A percentile compares a stretch with the other conserved stretches of the same genome.
These are phyloP conservation scores for Rutilus rutilus DNA, from an alignment of 2,113 vertebrate genomes.

Conservation along the genomic window DNA sequence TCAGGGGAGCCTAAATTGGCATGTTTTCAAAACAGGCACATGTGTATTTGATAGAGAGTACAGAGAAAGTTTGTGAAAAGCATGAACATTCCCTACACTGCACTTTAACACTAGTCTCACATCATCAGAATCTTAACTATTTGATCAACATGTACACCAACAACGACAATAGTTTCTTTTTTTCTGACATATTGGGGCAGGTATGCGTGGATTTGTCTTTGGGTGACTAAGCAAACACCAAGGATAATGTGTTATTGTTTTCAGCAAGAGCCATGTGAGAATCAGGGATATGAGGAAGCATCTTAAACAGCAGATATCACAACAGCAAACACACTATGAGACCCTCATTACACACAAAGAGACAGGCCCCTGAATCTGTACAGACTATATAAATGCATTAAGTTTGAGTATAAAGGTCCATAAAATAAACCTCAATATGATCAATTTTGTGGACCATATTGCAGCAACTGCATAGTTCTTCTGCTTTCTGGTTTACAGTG, in stretches of 20 bases:
- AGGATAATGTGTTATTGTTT: background rate
- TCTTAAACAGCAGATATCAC: background rate
- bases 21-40: slow-evolving; percentile 37
- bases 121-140: background rate
- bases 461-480: background rate
- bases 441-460: background rate
- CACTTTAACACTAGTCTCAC: background rate
- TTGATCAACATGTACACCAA: background rate
- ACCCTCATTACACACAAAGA: background rate
- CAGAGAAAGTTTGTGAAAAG: background rate
- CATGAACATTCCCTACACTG: background rate
- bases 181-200: background rate
- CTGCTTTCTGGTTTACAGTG: background rate
- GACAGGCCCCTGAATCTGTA: background rate
- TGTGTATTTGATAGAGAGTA: background rate
- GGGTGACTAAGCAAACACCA: background rate
- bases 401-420: background rate
- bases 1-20: slow-evolving; percentile 14
- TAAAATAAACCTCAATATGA: background rate
- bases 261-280: background rate
- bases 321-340: background rate
- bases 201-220: background rate
- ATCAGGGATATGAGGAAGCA: background rate
- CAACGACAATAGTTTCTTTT: background rate
- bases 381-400: background rate